Evolutionary conservation across 1,140 invertebrate species (phyloP), one percentile per base, ranked within the genome.

Genomic region (Scaptomyza pallida): DNA sequence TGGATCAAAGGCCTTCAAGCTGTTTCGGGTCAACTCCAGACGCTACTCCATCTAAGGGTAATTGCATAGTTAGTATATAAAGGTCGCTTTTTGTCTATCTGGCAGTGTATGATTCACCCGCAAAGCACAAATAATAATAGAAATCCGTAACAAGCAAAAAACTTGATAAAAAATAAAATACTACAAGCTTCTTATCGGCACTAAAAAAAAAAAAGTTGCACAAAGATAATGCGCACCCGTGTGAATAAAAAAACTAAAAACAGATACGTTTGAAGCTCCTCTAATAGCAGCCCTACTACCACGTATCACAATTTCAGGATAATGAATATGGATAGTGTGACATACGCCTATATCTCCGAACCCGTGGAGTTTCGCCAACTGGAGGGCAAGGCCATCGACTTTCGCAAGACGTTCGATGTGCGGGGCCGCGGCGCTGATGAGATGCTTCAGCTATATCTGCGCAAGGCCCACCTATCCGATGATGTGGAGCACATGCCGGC

Each of bases 391-490:
- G 47, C 74, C 45, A 68, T 90, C 10, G 89, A 90, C 44, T 90
- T 90, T 45, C 79, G 80, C 48, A 90, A 90, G 45, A 90, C 89
- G 13, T 90, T 90, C 43, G 89, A 90, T 74, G 54, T 90, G 62
- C 85, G 85, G 33, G 89, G 89, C 37, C 78, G 47, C 21, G 89
- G 85, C 15, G 63, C 65, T 5, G 89, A 90, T 55, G 89, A 90
- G 61, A 89, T 89, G 75, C 75, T 90, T 2, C 83, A 83, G 23
- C 50, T 90, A 40, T 90, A 90, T 62, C 44, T 90, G 48, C 74
- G 80, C 30, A 90, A 79, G 57, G 89, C 89, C 30, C 76, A 90
- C 15, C 43, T 85, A 4, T 57, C 72, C 44, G 89, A 89, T 50
- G 72, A 90, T 23, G 73, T 90, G 37, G 70, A 89, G 26, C 65